phyloP scores from a whole-genome alignment of 2,888 invertebrate genomes.

The Hedya salicella region DNA sequence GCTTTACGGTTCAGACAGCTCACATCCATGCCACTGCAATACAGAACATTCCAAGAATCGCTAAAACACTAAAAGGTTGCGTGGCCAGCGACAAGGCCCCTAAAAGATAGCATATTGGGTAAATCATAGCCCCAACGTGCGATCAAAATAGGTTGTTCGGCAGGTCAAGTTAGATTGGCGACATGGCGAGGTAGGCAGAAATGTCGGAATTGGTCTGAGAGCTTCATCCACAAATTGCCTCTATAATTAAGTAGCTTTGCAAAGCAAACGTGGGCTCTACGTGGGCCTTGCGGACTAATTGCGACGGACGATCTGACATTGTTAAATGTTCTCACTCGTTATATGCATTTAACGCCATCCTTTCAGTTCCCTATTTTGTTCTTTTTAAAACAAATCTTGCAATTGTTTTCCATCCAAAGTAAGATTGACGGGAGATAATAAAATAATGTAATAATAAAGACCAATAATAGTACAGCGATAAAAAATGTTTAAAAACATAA shows the following conservation, averaged over 20 bases:
- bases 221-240: conserved; percentile 63
- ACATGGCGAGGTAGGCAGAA: conserved; percentile 49
- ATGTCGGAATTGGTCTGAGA: conserved; percentile 55
- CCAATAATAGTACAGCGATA: neutral
- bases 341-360: neutral
- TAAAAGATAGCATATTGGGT: conserved; percentile 28
- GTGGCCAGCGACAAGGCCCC: conserved; percentile 30
- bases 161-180: conserved; percentile 49
- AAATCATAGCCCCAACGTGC: neutral
- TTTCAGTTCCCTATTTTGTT: neutral
- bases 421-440: neutral
- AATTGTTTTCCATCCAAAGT: neutral
- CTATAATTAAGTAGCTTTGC: conserved; percentile 68
- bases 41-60: conserved; percentile 38
- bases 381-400: neutral
- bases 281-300: conserved; percentile 46
- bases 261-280: conserved; percentile 53
- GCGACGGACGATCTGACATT: conserved; percentile 32
- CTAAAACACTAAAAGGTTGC: conserved; percentile 41
- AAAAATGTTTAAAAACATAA: neutral
- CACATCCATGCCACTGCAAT: conserved; percentile 25
- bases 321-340: conserved; percentile 19
- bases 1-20: conserved; percentile 36
- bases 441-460: too few relatives aligned
- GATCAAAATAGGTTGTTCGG: conserved; percentile 20